phyloP scores from a whole-genome alignment of 2,113 vertebrate genomes.

The Rynchops niger region DNA sequence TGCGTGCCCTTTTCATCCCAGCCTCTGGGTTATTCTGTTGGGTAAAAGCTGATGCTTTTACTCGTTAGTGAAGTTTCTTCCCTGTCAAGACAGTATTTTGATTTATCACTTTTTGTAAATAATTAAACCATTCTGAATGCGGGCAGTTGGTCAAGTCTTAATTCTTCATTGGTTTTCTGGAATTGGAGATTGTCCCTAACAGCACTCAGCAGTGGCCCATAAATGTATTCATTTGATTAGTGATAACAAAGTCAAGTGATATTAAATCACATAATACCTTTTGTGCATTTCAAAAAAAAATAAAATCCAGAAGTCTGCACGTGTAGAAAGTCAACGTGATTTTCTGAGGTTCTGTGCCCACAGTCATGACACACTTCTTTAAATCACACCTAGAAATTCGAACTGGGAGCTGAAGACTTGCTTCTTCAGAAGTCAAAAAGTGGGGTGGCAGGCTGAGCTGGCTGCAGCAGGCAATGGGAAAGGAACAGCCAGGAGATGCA shows the following conservation, averaged over 20 bases:
- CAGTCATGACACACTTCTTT: not conserved
- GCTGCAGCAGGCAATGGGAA: not conserved
- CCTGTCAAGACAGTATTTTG: not conserved
- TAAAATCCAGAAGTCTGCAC: not conserved
- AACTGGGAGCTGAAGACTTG: not conserved
- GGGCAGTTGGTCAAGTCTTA: not conserved
- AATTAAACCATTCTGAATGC: not conserved
- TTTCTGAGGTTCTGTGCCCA: not conserved
- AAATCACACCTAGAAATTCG: not conserved
- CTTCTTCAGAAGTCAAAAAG: not conserved
- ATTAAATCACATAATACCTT: not conserved
- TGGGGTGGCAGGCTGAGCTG: not conserved
- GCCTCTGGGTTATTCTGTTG: not conserved
- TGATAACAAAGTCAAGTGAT: not conserved
- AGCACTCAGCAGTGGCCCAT: not conserved
- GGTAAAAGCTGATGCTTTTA: not conserved
- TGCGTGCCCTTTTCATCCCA: not conserved
- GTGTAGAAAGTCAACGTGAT: not conserved
- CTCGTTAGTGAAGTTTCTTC: not conserved
- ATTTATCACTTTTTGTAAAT: not conserved
- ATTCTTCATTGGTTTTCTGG: not conserved
- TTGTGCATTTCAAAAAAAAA: not conserved
- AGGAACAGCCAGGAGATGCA: not conserved
- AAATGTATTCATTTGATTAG: not conserved
- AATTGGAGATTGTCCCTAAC: not conserved